Conservation (phyloP, 2,888 invertebrate genomes). For the Beris morrisii region DNA sequence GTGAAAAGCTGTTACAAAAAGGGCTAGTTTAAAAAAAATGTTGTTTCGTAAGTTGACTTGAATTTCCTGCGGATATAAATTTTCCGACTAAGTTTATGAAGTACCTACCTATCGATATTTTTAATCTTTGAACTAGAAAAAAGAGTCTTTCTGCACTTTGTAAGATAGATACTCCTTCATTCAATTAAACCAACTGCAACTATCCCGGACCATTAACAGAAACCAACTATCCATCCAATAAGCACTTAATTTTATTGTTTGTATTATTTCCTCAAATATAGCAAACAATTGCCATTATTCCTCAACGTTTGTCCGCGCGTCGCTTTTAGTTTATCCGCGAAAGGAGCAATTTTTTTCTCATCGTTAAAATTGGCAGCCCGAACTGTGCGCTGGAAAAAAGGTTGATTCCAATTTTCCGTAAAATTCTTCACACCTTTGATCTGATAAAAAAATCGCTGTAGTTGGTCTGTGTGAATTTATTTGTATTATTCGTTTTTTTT, state of each 20-base stretch:
- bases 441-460: conserved; percentile 24
- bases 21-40: no score
- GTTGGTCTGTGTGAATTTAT: conserved; percentile 27
- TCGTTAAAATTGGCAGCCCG: conserved; percentile 10
- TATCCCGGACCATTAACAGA: no score
- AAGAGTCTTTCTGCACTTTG: no score
- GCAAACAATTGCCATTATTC: conserved; percentile 28
- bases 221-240: conserved; percentile 11
- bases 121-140: no score
- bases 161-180: no score
- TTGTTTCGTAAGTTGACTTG: no score
- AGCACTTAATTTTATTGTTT: conserved; percentile 26
- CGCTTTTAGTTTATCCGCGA: conserved; percentile 7
- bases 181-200: no score
- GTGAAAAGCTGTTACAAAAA: no score
- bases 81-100: no score
- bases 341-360: conserved; percentile 19
- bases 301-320: conserved; percentile 6
- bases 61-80: no score
- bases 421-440: conserved; percentile 30
- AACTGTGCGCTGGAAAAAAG: conserved; percentile 8
- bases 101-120: no score
- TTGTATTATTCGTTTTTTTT: conserved; percentile 16
- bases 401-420: conserved; percentile 25
- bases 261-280: conserved; percentile 23